Evolutionary conservation across 2,888 invertebrate species (phyloP).

Genomic region (Cryptocheilus praepositus): DNA sequence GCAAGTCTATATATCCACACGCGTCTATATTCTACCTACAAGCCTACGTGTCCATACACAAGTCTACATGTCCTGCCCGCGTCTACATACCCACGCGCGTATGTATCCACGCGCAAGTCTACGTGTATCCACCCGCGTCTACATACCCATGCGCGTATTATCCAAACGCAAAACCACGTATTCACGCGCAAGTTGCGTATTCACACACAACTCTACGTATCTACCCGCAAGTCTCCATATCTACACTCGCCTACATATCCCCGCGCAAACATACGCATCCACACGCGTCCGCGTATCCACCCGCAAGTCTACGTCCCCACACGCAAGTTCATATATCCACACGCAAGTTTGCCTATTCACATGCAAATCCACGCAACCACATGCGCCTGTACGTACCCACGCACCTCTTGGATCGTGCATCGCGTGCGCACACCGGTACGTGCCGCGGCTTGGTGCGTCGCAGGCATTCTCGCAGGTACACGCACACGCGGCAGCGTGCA

Average conservation of each 20-base stretch:
- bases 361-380: neutral
- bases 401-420: neutral
- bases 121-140: too few species aligned
- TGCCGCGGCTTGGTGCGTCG: neutral
- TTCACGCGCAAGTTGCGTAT: too few species aligned
- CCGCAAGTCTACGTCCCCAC: neutral
- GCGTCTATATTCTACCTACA: neutral
- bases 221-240: too few species aligned
- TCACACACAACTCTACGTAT: too few species aligned
- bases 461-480: slow-evolving; percentile 38
- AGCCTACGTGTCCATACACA: too few species aligned
- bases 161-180: too few species aligned
- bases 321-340: neutral
- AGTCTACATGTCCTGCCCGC: too few species aligned
- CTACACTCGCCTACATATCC: too few species aligned
- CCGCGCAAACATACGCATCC: neutral
- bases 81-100: too few species aligned
- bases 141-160: too few species aligned
- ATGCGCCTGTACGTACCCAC: neutral
- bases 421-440: slow-evolving; percentile 8
- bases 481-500: slow-evolving; percentile 32
- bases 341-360: neutral
- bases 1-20: too few species aligned
- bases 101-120: neutral
- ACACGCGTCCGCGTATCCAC: neutral